Conservation (phyloP, 1,140 invertebrate genomes). For the Spodoptera frugiperda region DNA sequence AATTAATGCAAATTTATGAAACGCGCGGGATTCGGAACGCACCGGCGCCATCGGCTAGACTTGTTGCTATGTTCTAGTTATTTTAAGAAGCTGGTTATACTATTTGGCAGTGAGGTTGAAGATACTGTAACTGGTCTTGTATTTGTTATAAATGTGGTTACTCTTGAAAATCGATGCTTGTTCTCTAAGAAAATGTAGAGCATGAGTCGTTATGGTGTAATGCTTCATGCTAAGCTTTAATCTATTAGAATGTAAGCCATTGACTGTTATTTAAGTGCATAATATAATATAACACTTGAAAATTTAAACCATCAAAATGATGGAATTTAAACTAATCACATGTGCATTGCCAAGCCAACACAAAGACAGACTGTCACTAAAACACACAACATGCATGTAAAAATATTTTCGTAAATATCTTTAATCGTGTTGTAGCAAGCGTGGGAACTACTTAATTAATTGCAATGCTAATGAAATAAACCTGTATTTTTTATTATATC, state of each 20-base stretch:
- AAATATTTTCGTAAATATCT: constrained; percentile 30
- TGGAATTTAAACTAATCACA: neutral
- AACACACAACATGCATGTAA: neutral
- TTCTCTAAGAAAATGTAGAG: neutral
- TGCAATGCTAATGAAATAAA: constrained; percentile 36
- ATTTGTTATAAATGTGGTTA: neutral
- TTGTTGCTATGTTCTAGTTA: constrained; percentile 61
- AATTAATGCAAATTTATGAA: constrained; percentile 72
- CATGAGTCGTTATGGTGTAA: neutral
- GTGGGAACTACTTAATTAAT: constrained; percentile 35
- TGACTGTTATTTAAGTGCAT: neutral
- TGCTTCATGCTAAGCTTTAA: no score
- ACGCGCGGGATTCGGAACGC: constrained; percentile 58
- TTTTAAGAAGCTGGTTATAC: constrained; percentile 33
- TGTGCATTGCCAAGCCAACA: neutral
- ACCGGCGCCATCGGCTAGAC: constrained; percentile 52
- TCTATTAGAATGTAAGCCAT: neutral
- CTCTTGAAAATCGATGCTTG: neutral
- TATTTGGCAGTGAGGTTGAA: neutral
- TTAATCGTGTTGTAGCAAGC: constrained; percentile 11
- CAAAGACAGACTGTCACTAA: neutral
- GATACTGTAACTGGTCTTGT: neutral
- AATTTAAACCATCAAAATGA: no score
- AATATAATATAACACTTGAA: no score
- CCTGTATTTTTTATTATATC: constrained; percentile 39